Percentiles rank a stretch among this genome's conserved stretches.
phyloP scores from a whole-genome alignment of 2,888 invertebrate genomes.

The Marronus borbonicus region DNA sequence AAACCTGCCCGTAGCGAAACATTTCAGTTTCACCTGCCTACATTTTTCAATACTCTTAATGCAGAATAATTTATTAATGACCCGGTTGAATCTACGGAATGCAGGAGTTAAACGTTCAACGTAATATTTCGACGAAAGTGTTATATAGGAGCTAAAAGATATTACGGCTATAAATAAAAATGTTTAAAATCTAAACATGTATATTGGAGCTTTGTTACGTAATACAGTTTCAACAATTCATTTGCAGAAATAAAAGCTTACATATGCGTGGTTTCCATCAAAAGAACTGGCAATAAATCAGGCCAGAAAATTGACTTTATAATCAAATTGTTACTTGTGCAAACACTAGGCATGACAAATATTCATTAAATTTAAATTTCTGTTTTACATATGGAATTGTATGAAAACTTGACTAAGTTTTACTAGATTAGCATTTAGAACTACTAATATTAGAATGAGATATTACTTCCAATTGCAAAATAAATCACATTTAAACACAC shows the following conservation, averaged over 20 bases:
- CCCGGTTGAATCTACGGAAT: not conserved
- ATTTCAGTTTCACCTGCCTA: not conserved
- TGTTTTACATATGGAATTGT: not conserved
- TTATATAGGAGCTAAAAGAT: no score
- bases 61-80: not conserved
- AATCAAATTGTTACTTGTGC: not conserved
- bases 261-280: not conserved
- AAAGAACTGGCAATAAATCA: not conserved
- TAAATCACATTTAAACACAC: not conserved
- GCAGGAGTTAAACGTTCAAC: not conserved
- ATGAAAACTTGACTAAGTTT: not conserved
- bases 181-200: not conserved
- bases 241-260: not conserved
- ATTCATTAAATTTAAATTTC: not conserved
- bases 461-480: not conserved
- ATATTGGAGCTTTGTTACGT: not conserved
- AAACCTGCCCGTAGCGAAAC: not conserved
- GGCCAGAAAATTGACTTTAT: not conserved
- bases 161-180: no score
- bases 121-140: not conserved
- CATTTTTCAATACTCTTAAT: not conserved
- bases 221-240: not conserved
- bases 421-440: not conserved
- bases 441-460: not conserved
- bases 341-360: not conserved